Evolutionary conservation across 2,888 invertebrate species (phyloP), one percentile per base, ranked within the genome.

Genomic region (Mycalesis mineus): DNA sequence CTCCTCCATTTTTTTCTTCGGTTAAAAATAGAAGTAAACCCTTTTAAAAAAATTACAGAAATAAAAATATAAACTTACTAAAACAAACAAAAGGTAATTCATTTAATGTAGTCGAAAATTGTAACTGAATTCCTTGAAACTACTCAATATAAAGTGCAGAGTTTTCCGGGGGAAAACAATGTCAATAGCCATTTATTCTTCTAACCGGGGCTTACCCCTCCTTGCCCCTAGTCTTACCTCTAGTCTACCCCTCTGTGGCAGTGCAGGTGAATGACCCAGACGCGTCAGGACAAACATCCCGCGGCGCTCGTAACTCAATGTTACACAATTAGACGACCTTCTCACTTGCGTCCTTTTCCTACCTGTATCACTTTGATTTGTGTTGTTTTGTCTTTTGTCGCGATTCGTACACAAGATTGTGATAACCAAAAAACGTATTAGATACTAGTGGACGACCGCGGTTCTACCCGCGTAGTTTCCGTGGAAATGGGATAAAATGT

Each of bases 231-330:
- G 31, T 2, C 15, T 22, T 22, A 5, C 22, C 22, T 5, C 22
- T 2, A 22, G 22, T 22, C 15, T 47, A 31, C 29, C 7, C 11
- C 41, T 29, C 44, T 28, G 29, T n/a, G 44, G 13, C 0, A 3
- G 13, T 14, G 14, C 41, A 42, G 65, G 63, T 62, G 60, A 60
- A 58, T 55, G 62, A 56, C 54, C 65, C 60, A 63, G 61, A 63
- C 65, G 49, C 44, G 51, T 51, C 41, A 54, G 50, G 58, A 57
- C 56, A 61, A 63, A 54, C 51, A 58, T 58, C 60, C 59, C 61
- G 31, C 40, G 48, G 45, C 55, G 50, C 40, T 60, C 55, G 44
- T 62, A 57, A 54, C 53, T 57, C 60, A 65, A 53, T 55, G 57
- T 61, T 61, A 61, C 54, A 47, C 42, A 45, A 58, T 55, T 55